These are phyloP conservation scores for Syngnathus scovelli DNA, from an alignment of 2,113 vertebrate species.

Conservation along the genomic window DNA sequence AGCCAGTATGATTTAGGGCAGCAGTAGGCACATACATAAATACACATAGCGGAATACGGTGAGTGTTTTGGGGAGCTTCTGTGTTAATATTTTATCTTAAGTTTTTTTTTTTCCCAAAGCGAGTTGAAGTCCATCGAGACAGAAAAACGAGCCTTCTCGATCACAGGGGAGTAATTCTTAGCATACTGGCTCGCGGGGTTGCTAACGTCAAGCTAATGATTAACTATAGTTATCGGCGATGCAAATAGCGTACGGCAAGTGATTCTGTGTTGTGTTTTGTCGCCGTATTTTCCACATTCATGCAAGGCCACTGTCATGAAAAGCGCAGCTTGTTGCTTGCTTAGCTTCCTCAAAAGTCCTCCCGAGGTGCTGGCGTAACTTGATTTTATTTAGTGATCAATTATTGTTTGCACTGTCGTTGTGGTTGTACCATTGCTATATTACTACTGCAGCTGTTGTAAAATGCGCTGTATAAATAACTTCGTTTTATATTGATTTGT, in stretches of 20 bases:
- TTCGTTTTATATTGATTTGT: neutral
- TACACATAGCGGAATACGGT: constrained; percentile 55
- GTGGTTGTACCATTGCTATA: too few species aligned
- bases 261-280: neutral
- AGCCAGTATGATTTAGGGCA: constrained; percentile 31
- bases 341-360: constrained; percentile 40
- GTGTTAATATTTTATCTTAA: neutral
- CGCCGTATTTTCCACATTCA: neutral
- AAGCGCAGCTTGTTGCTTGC: constrained; percentile 37
- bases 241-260: constrained; percentile 7
- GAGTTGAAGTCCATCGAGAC: accelerated
- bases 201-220: constrained; percentile 49
- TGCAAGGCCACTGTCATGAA: neutral
- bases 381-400: neutral
- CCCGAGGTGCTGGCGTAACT: constrained; percentile 9
- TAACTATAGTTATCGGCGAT: constrained; percentile 16
- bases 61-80: constrained; percentile 22
- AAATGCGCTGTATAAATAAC: too few species aligned
- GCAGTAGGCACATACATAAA: neutral
- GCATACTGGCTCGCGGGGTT: constrained; percentile 29
- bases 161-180: constrained; percentile 6
- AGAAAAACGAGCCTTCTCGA: neutral
- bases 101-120: neutral
- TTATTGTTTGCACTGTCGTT: too few species aligned
- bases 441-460: too few species aligned